Evolutionary conservation across 2,888 invertebrate species (phyloP).

Genomic region (Idaea aversata): DNA sequence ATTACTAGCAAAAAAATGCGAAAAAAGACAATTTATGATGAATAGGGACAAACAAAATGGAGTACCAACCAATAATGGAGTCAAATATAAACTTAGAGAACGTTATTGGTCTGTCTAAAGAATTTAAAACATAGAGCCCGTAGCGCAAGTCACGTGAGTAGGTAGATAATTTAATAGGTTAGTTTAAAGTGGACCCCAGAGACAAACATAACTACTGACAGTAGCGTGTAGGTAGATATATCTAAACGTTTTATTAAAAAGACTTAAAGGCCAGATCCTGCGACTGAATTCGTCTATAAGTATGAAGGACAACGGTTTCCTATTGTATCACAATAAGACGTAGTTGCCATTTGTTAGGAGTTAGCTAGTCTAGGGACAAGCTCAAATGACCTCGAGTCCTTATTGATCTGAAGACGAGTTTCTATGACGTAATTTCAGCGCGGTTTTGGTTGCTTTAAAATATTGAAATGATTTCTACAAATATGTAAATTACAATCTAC

Average conservation of each 20-base stretch:
- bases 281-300: not conserved
- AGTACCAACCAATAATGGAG: not conserved
- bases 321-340: conserved; percentile 29
- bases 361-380: conserved; percentile 29
- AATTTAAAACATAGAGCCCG: not conserved
- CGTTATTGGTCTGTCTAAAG: not conserved
- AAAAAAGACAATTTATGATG: not conserved
- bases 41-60: not conserved
- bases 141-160: not conserved
- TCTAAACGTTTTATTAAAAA: not conserved
- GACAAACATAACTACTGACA: not conserved
- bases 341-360: conserved; percentile 41
- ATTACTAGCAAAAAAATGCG: not conserved
- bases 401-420: conserved; percentile 71
- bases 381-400: conserved; percentile 69
- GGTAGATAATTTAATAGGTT: not conserved
- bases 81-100: not conserved
- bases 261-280: not conserved
- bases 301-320: not conserved
- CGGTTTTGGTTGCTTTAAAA: conserved; percentile 40
- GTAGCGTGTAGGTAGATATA: not conserved
- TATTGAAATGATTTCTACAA: not conserved
- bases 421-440: conserved; percentile 59
- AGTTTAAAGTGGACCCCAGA: not conserved
- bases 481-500: not conserved